phyloP scores from a whole-genome alignment of 2,888 invertebrate species.

The Aporophyla nigra region DNA sequence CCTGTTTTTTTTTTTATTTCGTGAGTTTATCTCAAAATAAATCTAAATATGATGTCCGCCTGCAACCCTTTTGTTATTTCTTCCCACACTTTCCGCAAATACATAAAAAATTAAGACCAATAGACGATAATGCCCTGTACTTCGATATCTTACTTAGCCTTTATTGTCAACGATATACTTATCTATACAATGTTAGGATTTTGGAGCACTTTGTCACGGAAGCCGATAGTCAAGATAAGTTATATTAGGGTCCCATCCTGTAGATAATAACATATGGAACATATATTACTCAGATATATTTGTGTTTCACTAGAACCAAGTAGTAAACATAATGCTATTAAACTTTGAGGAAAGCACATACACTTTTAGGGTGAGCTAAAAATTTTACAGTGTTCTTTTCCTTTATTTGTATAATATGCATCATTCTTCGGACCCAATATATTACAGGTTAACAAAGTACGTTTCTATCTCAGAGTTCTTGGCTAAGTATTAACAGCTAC shows the following conservation, averaged over 20 bases:
- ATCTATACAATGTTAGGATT: background rate
- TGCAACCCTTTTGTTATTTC: background rate
- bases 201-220: slow-evolving; percentile 21
- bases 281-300: background rate
- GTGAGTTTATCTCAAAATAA: background rate
- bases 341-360: background rate
- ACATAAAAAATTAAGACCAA: background rate
- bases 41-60: background rate
- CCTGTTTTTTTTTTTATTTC: background rate
- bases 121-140: background rate
- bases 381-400: background rate
- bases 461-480: too few relatives aligned
- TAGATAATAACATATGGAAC: slow-evolving; percentile 2
- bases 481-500: too few relatives aligned
- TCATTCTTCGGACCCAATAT: background rate
- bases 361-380: background rate
- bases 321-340: background rate
- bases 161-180: background rate
- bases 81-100: too few relatives aligned
- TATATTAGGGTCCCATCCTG: slow-evolving; percentile 41
- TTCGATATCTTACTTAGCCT: background rate
- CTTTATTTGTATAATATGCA: background rate
- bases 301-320: background rate
- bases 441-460: background rate
- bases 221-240: slow-evolving; percentile 39